phyloP scores from a whole-genome alignment of 2,797 vertebrate species.

The Rousettus madagascariensis region DNA sequence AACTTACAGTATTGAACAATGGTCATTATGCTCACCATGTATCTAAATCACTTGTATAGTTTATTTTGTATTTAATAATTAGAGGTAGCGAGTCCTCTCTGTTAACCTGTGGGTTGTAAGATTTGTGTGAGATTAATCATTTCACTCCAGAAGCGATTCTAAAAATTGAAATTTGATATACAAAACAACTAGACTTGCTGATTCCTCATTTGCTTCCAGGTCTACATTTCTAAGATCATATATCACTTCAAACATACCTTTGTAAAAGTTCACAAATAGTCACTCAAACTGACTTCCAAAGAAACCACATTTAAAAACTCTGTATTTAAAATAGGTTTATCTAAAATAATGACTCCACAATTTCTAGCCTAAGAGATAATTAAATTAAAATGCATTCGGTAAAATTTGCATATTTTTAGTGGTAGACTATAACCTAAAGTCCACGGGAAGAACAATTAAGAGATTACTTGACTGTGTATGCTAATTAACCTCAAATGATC shows the following conservation, averaged over 20 bases:
- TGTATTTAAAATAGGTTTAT: not conserved
- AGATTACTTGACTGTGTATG: not conserved
- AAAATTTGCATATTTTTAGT: not conserved
- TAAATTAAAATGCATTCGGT: constrained; percentile 23
- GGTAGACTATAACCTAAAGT: constrained; percentile 1
- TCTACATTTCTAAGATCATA: not conserved
- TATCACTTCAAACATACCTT: constrained; percentile 7
- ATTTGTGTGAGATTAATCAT: not conserved
- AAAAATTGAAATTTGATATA: not conserved
- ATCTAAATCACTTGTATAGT: not conserved
- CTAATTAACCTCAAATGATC: constrained; percentile 28
- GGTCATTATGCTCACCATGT: not conserved
- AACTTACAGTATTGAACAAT: not conserved
- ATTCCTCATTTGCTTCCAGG: not conserved
- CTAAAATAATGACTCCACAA: not conserved
- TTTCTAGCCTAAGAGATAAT: not conserved
- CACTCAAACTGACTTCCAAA: not conserved
- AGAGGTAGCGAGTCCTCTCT: not conserved
- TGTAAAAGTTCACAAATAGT: not conserved
- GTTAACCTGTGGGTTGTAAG: not conserved
- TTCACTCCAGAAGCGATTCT: not conserved
- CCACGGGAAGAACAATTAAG: not conserved
- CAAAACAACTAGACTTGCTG: not conserved
- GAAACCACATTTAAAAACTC: not conserved
- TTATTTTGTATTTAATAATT: constrained; percentile 5